Evolutionary conservation across 2,113 vertebrate genomes (phyloP).

Genomic region (Macrotus californicus): DNA sequence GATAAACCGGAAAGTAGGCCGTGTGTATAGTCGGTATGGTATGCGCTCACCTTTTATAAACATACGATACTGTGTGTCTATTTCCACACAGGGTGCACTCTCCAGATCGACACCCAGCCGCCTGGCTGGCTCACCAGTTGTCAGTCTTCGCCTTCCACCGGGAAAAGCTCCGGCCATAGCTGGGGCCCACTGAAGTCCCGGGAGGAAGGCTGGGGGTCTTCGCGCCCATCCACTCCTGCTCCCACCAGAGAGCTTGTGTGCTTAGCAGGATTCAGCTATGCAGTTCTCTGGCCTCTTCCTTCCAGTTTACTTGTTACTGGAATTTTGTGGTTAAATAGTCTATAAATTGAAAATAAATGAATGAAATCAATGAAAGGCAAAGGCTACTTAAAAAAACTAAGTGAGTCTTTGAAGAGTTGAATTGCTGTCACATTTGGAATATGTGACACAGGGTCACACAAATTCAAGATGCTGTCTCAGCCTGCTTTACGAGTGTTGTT

Average conservation of each 20-base stretch:
- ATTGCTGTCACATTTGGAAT: background rate
- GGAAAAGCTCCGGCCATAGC: background rate
- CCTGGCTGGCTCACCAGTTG: background rate
- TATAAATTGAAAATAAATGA: background rate
- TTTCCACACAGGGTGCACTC: background rate
- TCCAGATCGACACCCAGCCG: background rate
- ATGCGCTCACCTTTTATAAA: background rate
- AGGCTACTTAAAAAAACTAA: background rate
- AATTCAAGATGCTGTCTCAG: background rate
- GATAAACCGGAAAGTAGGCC: background rate
- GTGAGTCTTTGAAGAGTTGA: background rate
- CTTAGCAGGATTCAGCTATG: background rate
- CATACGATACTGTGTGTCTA: background rate
- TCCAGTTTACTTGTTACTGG: background rate
- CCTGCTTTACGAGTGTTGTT: background rate
- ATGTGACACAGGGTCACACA: background rate
- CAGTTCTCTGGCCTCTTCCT: background rate
- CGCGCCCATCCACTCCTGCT: background rate
- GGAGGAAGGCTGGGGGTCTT: background rate
- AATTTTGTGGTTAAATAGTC: background rate
- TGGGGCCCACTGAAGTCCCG: background rate
- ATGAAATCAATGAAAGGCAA: background rate
- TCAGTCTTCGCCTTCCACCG: background rate
- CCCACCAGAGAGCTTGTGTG: background rate
- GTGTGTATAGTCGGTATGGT: no score